Base-by-base conservation (phyloP, 1,140 invertebrate genomes). In the Gerris buenoi region DNA sequence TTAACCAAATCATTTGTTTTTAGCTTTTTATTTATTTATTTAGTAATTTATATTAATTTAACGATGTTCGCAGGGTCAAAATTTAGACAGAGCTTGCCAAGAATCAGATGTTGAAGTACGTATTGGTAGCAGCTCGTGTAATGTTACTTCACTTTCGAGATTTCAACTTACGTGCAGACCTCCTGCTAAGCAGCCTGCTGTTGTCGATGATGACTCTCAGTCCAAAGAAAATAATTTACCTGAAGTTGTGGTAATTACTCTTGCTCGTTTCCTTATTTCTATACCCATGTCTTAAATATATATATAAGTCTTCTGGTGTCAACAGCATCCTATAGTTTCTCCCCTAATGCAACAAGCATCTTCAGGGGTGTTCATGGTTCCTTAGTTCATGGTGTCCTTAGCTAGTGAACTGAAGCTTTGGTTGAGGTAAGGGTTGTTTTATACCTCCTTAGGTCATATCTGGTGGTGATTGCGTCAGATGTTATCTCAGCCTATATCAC, bases 111-210 rank as follows among this genome's bases (percentile, higher is more conserved):
- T 97, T 0, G 83, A 86, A 70, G 95, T 98, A 0, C 82, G 85
- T 70, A 95, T 98, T 74, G 95, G 95, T 2, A 90, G 86, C 70
- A 88, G 86, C 68, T 83, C 84, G 69, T 98, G 95, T 78, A 95
- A 95, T 76, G 93, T 97, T 2, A 97, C 93, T 2, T 95, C 93
- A 14, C 78, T 97, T 1, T 90, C 88, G 26, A 80, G 88, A 2
- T 88, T 90, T 73, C 93, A 97, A 73, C 79, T 97, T 67, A 97
- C 91, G 0, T 97, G 94, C 74, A 82, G 88, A 64, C 94, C 94
- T 14, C 94, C 95, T 1, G 73, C 82, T 63, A 78, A 79, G 57
- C 88, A 90, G 74, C 89, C 89, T 18, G 80, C 81, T 22, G 82
- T 85, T 23, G 67, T 84, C 1, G 81, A 84, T 78, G 69, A 84